These are phyloP conservation scores for Ecdyonurus torrentis DNA, from an alignment of 2,888 invertebrate species.

Conservation along the genomic window DNA sequence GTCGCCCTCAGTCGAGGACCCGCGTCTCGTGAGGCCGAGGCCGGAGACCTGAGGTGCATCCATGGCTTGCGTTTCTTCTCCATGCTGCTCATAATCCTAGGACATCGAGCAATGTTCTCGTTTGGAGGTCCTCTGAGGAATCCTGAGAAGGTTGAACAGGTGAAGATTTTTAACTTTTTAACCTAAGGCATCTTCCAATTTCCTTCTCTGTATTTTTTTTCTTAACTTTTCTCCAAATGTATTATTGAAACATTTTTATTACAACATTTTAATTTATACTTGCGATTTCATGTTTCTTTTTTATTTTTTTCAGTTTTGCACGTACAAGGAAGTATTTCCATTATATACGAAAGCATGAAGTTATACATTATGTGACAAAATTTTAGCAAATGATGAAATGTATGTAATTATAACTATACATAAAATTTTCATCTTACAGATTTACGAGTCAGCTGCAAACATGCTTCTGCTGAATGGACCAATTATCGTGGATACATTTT, in stretches of 20 bases:
- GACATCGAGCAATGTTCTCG: constrained; percentile 47
- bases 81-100: constrained; percentile 47
- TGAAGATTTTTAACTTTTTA: no score
- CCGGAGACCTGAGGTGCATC: constrained; percentile 42
- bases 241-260: background rate
- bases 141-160: constrained; percentile 42
- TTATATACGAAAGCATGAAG: no score
- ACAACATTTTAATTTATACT: background rate
- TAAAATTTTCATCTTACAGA: constrained; percentile 2
- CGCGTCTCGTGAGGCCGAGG: constrained; percentile 28
- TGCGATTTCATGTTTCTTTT: background rate
- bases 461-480: constrained; percentile 45
- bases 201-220: no score
- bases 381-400: no score
- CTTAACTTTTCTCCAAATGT: no score
- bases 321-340: no score
- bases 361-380: no score
- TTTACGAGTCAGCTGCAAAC: constrained; percentile 7
- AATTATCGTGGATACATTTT: constrained; percentile 53
- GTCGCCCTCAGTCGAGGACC: background rate
- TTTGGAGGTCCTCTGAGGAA: constrained; percentile 51
- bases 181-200: no score
- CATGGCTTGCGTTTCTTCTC: constrained; percentile 45
- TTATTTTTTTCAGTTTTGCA: background rate
- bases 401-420: no score